Base-by-base conservation (phyloP, 2,888 invertebrate genomes). In the Scaptodrosophila latifasciaeformis region DNA sequence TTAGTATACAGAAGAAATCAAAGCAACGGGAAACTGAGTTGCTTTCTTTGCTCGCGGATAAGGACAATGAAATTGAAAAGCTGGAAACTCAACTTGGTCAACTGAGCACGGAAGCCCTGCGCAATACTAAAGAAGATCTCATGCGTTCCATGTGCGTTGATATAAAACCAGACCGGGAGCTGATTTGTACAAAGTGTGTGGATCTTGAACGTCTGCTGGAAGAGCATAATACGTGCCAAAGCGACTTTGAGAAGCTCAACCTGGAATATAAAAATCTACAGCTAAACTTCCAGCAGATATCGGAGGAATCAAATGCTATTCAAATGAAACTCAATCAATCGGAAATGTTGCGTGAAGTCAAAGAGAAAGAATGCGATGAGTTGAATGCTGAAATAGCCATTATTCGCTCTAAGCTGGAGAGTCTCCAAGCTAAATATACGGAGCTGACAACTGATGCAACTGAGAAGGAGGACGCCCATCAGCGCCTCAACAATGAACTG, bases 1-100 rank as follows among this genome's bases (percentile, higher is more conserved):
- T 90, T 56, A 87, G 87, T 15, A 83, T 89, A 4, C 87, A 88
- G 77, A 85, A 83, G 4, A 90, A 89, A 69, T 83, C 88, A 4
- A 88, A 88, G 70, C 84, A 77, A 1, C 86, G 91, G 47, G 90
- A 90, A 83, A 84, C 85, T 24, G 90, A 91, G 70, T 74, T 90
- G 3, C 63, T 90, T 0, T 87, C 87, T 1, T 80, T 86, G 1
- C 67, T 90, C 24, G 84, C 87, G 18, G 89, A 90, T 19, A 82
- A 84, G 54, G 68, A 80, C 2, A 54, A 54, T 0, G 55, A 70
- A 56, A 76, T 84, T 10, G 55, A 52, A 0, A 57, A 55, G 18
- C 54, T 85, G 2, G 63, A 82, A 21, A 59, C 69, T 49, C 61
- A 70, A 0, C 67, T 84, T 1, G 54, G 70, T 0, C 45, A 67